phyloP scores from a whole-genome alignment of 2,888 invertebrate species.

The Stenolophus ochropezus region DNA sequence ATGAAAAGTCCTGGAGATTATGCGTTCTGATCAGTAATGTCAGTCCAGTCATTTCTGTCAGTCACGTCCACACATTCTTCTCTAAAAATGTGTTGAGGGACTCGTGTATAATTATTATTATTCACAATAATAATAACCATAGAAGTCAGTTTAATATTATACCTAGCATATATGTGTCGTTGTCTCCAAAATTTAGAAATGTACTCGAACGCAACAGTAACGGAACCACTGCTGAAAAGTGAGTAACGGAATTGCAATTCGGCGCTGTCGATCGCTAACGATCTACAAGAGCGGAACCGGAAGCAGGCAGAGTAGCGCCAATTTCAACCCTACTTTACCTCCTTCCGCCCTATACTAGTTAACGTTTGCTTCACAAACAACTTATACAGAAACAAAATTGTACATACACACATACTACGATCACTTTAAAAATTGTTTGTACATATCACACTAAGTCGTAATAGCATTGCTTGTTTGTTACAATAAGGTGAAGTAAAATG shows the following conservation, averaged over 20 bases:
- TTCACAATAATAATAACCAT: constrained; percentile 59
- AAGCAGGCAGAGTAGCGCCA: neutral
- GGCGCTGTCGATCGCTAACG: constrained; percentile 59
- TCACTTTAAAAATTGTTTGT: constrained; percentile 61
- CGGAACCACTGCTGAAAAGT: constrained; percentile 46
- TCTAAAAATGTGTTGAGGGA: constrained; percentile 37
- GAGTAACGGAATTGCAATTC: constrained; percentile 44
- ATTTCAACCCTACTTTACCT: neutral
- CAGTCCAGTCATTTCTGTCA: constrained; percentile 47
- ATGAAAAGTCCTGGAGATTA: neutral
- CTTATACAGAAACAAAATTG: constrained; percentile 39
- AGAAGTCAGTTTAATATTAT: constrained; percentile 61
- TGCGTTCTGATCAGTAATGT: constrained; percentile 10
- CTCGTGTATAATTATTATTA: constrained; percentile 53
- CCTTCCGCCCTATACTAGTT: constrained; percentile 5
- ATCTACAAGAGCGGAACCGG: constrained; percentile 24
- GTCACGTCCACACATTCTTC: constrained; percentile 39
- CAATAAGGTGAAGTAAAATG: constrained; percentile 64
- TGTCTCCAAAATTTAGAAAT: constrained; percentile 69
- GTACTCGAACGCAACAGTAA: constrained; percentile 53
- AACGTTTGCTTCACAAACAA: constrained; percentile 61
- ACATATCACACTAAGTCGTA: constrained; percentile 69
- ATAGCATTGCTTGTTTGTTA: constrained; percentile 71
- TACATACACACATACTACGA: constrained; percentile 66
- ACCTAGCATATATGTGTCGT: constrained; percentile 72